Percentiles rank a stretch among this genome's conserved stretches.
Evolutionary conservation across 2,888 invertebrate genomes (phyloP).

Genomic region (Volucella bombylans): DNA sequence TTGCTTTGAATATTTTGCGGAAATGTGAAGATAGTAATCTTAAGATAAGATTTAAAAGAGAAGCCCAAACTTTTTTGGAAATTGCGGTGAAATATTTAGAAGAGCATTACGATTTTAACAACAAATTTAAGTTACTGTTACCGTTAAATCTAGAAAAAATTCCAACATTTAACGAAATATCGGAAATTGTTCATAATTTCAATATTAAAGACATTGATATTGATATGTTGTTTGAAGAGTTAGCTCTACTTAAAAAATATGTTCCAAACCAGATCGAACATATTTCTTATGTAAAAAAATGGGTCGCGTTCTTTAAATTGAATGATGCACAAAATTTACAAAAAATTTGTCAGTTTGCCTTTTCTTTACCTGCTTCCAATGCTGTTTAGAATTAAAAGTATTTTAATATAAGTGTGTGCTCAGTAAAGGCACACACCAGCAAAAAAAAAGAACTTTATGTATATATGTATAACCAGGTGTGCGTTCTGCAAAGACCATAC

Average conservation of each 20-base stretch:
- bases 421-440: too few relatives aligned
- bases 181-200: slow-evolving; percentile 20
- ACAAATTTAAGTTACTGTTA: slow-evolving; percentile 25
- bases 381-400: slow-evolving; percentile 26
- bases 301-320: slow-evolving; percentile 19
- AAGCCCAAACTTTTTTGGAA: too few relatives aligned
- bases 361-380: slow-evolving; percentile 28
- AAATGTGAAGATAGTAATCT: slow-evolving; percentile 18
- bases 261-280: not conserved
- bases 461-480: too few relatives aligned
- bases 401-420: too few relatives aligned
- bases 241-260: slow-evolving; percentile 18
- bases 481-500: too few relatives aligned
- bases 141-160: slow-evolving; percentile 16
- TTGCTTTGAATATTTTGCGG: slow-evolving; percentile 14
- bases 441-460: too few relatives aligned
- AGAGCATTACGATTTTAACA: slow-evolving; percentile 29
- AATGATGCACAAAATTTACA: slow-evolving; percentile 26
- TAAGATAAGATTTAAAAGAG: slow-evolving; percentile 21
- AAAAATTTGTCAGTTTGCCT: slow-evolving; percentile 11
- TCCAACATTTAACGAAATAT: slow-evolving; percentile 23
- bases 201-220: slow-evolving; percentile 5
- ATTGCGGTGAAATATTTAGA: slow-evolving; percentile 32
- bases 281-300: slow-evolving; percentile 15
- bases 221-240: slow-evolving; percentile 10